A percentile compares a stretch with the other conserved stretches of the same genome.
phyloP scores from a whole-genome alignment of 2,113 vertebrate species.

The Protobothrops flavoviridis region DNA sequence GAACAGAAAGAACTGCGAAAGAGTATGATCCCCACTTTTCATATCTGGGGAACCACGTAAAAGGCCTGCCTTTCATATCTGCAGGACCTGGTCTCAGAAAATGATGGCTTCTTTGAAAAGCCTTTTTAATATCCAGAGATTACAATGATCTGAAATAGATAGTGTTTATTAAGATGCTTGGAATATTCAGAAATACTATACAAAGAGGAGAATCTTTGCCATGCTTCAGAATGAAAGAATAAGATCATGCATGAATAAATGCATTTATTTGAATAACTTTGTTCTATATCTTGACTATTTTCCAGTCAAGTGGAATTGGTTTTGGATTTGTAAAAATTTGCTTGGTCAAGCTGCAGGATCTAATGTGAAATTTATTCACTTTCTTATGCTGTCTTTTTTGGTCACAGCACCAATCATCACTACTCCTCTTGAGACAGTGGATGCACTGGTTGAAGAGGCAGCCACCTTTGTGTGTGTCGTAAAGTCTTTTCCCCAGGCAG shows the following conservation, averaged over 20 bases:
- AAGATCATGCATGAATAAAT: background rate
- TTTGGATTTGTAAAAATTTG: background rate
- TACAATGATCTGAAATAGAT: background rate
- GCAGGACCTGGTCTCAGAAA: background rate
- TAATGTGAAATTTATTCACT: background rate
- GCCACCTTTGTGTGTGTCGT: constrained; percentile 95
- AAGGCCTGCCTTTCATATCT: background rate
- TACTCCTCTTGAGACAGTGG: constrained; percentile 89
- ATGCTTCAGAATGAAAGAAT: background rate
- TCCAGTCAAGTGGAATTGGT: background rate
- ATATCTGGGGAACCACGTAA: background rate
- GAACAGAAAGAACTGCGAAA: background rate
- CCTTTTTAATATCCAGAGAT: background rate
- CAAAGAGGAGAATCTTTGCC: background rate
- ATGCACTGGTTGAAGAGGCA: constrained; percentile 86
- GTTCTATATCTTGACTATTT: background rate
- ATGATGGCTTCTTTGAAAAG: background rate
- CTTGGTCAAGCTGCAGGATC: background rate
- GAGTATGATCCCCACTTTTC: background rate
- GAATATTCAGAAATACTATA: background rate
- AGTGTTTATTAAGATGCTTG: background rate
- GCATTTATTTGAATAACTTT: background rate
- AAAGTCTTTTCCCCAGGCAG: constrained; percentile 84
- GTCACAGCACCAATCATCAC: constrained; percentile 84
- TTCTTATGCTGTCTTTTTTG: constrained; percentile 2